Percentiles rank a stretch among this genome's conserved stretches.
Conservation (phyloP, 2,113 vertebrate genomes). For the Ceyx melanurus region DNA sequence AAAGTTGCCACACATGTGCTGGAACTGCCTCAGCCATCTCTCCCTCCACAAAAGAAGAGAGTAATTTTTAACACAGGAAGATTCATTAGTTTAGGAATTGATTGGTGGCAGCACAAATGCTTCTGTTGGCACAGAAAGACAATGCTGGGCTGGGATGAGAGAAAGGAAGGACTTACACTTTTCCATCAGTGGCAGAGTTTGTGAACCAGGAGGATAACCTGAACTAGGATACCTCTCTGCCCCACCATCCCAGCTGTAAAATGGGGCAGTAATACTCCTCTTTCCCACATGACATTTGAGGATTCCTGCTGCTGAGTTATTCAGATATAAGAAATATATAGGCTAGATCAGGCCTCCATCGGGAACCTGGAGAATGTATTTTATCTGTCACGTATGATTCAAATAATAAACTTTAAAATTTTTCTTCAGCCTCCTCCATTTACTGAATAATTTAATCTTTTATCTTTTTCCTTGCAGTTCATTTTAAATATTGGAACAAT, state of each 20-base stretch:
- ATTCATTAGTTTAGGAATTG: background rate
- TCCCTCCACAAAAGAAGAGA: background rate
- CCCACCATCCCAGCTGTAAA: background rate
- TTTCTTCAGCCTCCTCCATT: background rate
- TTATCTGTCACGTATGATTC: background rate
- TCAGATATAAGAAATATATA: background rate
- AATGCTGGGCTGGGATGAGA: background rate
- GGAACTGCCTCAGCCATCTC: background rate
- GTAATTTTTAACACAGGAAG: background rate
- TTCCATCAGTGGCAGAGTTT: background rate
- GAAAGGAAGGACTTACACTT: background rate
- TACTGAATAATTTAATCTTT: background rate
- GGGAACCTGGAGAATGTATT: background rate
- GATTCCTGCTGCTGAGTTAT: background rate
- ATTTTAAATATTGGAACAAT: background rate
- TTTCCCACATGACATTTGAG: background rate
- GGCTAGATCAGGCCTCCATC: background rate
- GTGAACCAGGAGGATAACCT: background rate
- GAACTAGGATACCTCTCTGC: background rate
- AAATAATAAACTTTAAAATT: background rate
- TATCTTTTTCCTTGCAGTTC: background rate
- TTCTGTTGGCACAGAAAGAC: background rate
- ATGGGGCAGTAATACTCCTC: background rate
- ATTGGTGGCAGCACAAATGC: background rate
- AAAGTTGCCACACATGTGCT: background rate